These are phyloP conservation scores for Phymorhynchus buccinoides DNA, from an alignment of 1,140 invertebrate species.

Conservation along the genomic window DNA sequence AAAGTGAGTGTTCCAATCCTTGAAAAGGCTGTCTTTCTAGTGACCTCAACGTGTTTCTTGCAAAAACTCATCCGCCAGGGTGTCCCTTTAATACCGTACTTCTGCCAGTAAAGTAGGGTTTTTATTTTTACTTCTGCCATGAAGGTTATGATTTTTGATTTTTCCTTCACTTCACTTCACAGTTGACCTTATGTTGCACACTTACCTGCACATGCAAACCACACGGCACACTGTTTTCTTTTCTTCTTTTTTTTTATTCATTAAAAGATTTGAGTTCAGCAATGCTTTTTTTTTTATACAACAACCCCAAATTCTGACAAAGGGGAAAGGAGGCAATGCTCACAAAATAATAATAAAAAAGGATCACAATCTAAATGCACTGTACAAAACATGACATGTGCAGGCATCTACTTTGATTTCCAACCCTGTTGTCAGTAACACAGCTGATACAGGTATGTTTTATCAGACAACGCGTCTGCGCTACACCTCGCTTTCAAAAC, in stretches of 20 bases:
- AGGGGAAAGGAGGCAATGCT: not conserved
- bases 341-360: no score
- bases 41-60: no score
- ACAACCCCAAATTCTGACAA: not conserved
- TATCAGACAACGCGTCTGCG: not conserved
- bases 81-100: no score
- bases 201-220: no score
- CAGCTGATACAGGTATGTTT: not conserved
- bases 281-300: constrained; percentile 31
- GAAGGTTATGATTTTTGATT: no score
- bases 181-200: no score
- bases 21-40: no score
- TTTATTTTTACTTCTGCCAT: not conserved
- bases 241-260: constrained; percentile 9
- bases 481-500: not conserved
- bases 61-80: no score
- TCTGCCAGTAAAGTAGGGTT: not conserved
- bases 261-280: constrained; percentile 32
- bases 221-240: no score
- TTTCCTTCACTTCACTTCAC: not conserved
- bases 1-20: no score
- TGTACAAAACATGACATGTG: constrained; percentile 7
- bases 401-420: constrained; percentile 13
- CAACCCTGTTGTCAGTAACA: not conserved
- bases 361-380: constrained; percentile 20